phyloP scores from a whole-genome alignment of 1,140 invertebrate species.

The Procambarus clarkii region DNA sequence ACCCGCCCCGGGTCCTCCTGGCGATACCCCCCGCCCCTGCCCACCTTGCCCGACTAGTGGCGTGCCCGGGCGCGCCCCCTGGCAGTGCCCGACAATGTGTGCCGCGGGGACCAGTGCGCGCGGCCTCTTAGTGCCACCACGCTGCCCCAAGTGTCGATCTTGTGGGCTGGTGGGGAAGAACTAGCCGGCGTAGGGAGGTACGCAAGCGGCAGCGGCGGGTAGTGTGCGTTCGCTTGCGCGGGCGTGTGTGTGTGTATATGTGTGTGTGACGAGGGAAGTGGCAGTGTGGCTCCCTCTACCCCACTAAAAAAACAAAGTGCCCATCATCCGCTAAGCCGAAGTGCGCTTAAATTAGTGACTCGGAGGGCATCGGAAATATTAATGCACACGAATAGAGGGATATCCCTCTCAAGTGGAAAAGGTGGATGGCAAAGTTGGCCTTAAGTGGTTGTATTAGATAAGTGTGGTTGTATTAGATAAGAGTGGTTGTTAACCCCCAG shows the following conservation, averaged over 20 bases:
- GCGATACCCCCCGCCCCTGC: constrained; percentile 4
- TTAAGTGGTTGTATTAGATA: too few species aligned
- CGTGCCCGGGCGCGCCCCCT: constrained; percentile 6
- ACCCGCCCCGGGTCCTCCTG: not conserved
- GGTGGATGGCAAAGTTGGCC: too few species aligned
- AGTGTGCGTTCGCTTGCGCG: not conserved
- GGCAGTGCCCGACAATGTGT: constrained; percentile 61
- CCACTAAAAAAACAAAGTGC: too few species aligned
- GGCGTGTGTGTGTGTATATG: not conserved
- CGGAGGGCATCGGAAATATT: too few species aligned
- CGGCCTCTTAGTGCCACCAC: constrained; percentile 39
- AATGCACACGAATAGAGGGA: too few species aligned
- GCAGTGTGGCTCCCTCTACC: not conserved
- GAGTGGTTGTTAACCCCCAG: too few species aligned
- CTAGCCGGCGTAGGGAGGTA: too few species aligned
- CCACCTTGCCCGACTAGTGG: not conserved
- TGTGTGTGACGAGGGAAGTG: too few species aligned
- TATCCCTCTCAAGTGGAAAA: too few species aligned
- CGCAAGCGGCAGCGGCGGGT: not conserved
- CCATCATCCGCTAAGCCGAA: too few species aligned
- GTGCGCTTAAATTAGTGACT: too few species aligned
- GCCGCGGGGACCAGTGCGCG: constrained; percentile 55
- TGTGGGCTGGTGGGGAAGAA: not conserved
- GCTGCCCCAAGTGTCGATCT: constrained; percentile 45
- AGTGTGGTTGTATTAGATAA: too few species aligned